Evolutionary conservation across 2,113 vertebrate species (phyloP).

Genomic region (Condylura cristata): DNA sequence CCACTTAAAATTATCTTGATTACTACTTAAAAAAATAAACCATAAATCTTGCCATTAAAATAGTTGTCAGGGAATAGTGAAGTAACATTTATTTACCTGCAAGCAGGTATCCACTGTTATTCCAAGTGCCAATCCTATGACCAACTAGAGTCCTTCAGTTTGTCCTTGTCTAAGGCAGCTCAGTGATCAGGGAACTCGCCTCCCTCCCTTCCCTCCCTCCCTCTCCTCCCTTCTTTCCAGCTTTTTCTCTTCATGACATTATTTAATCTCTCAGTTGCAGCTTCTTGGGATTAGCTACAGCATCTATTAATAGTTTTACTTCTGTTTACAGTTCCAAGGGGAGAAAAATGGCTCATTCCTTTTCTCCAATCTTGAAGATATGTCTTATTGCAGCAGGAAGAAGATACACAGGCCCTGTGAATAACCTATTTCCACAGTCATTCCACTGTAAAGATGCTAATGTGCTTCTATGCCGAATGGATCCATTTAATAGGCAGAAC

Average conservation of each 20-base stretch:
- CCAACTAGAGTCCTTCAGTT: slow-evolving; percentile 62
- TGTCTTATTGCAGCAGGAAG: slow-evolving; percentile 65
- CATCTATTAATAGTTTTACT: slow-evolving; percentile 77
- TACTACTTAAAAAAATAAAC: slow-evolving; percentile 47
- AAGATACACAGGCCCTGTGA: slow-evolving; percentile 58
- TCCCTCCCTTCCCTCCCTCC: background rate
- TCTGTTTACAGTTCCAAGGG: slow-evolving; percentile 71
- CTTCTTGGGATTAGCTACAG: slow-evolving; percentile 80
- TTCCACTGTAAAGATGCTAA: slow-evolving; percentile 74
- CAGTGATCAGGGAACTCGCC: background rate
- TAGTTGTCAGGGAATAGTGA: slow-evolving; percentile 32
- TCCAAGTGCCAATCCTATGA: slow-evolving; percentile 8
- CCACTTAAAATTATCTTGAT: slow-evolving; percentile 43
- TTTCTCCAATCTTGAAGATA: slow-evolving; percentile 66
- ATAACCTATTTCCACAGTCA: slow-evolving; percentile 77
- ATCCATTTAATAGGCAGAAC: slow-evolving; percentile 78
- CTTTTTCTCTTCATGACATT: slow-evolving; percentile 62
- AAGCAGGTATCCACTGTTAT: background rate
- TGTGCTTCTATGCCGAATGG: slow-evolving; percentile 73
- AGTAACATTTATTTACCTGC: slow-evolving; percentile 49
- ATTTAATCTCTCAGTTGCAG: slow-evolving; percentile 79
- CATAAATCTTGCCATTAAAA: slow-evolving; percentile 39
- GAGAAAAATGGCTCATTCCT: slow-evolving; percentile 63
- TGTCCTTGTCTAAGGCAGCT: slow-evolving; percentile 65
- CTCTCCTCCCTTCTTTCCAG: background rate